These are phyloP conservation scores for Branchipolynoe longqiensis DNA, from an alignment of 2,888 invertebrate species.

Conservation along the genomic window DNA sequence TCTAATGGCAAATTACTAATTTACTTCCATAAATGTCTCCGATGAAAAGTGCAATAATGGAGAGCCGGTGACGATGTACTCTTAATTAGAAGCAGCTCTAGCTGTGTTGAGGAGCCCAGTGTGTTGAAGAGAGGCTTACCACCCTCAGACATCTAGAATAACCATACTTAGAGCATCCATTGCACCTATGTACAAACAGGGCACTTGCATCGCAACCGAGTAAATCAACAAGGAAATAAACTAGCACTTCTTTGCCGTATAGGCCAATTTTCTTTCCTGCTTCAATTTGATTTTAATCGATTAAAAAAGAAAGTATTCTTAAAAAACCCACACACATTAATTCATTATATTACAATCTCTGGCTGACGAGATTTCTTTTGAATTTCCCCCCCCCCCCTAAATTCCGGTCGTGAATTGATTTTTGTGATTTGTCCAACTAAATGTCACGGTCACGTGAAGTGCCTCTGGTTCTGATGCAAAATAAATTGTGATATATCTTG, in stretches of 20 bases:
- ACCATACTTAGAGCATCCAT: not conserved
- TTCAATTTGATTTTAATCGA: not conserved
- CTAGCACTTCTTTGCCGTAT: not conserved
- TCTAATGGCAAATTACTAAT: no score
- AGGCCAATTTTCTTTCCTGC: not conserved
- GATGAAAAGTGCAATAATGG: not conserved
- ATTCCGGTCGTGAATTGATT: no score
- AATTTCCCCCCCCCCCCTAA: no score
- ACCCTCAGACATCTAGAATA: not conserved
- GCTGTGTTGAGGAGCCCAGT: not conserved
- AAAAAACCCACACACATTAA: no score
- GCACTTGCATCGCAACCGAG: constrained; percentile 11
- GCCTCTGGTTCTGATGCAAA: no score
- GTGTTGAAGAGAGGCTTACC: not conserved
- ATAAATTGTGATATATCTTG: no score
- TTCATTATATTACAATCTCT: no score
- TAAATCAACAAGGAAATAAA: constrained; percentile 20
- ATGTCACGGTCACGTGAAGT: no score
- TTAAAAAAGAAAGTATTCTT: no score
- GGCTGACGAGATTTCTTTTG: no score
- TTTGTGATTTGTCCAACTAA: no score
- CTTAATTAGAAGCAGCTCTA: not conserved
- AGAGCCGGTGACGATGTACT: not conserved
- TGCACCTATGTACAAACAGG: constrained; percentile 39
- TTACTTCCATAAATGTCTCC: not conserved